These are phyloP conservation scores for Megalurothrips usitatus DNA, from an alignment of 2,888 invertebrate species.

Conservation along the genomic window DNA sequence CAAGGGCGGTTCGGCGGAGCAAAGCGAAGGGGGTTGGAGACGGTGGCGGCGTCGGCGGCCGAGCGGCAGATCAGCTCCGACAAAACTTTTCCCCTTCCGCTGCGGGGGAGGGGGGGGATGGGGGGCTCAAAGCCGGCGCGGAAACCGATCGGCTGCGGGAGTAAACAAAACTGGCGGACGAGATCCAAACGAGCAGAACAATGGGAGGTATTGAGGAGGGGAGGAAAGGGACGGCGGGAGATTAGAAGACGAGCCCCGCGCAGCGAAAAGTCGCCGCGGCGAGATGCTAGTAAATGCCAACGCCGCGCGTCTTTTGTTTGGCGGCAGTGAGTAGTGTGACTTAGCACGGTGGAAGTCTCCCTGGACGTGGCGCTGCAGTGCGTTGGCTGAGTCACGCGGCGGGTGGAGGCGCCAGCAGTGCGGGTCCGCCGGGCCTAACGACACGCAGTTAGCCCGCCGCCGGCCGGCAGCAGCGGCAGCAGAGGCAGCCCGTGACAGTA, in stretches of 20 bases:
- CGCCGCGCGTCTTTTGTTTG: no score
- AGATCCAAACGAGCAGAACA: neutral
- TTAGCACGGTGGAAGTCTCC: no score
- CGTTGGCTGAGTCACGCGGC: no score
- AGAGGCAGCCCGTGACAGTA: neutral
- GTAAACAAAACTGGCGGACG: conserved; percentile 18
- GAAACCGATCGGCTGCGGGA: conserved; percentile 2
- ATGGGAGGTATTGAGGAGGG: conserved; percentile 10
- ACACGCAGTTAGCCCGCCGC: neutral
- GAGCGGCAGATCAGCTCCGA: neutral
- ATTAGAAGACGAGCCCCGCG: neutral
- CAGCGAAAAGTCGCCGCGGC: neutral
- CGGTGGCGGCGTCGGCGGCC: neutral
- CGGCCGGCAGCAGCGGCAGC: neutral
- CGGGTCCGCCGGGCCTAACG: neutral
- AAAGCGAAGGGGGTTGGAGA: neutral
- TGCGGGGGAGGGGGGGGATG: neutral
- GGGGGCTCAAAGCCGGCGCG: neutral
- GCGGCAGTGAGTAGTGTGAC: no score
- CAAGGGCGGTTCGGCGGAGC: neutral
- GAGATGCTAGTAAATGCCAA: no score
- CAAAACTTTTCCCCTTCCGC: neutral
- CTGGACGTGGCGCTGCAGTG: no score
- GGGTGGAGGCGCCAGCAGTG: no score
- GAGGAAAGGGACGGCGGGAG: neutral